These are phyloP conservation scores for Megaceryle torquata DNA, from an alignment of 2,113 vertebrate genomes.

Conservation along the genomic window DNA sequence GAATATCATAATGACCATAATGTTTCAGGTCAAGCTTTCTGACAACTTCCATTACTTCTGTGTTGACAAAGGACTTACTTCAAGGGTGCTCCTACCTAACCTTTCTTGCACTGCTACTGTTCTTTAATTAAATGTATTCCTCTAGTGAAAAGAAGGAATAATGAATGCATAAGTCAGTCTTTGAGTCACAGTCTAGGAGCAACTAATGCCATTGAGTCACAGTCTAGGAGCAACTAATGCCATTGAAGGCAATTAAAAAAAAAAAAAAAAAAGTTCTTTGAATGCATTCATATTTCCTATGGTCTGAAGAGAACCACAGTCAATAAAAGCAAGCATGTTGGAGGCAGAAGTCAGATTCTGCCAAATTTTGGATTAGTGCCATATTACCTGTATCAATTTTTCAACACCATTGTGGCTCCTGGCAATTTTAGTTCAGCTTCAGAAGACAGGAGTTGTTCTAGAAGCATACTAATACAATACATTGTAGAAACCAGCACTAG, in stretches of 20 bases:
- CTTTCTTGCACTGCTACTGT: background rate
- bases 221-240: background rate
- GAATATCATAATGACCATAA: background rate
- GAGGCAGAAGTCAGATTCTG: background rate
- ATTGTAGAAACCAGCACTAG: background rate
- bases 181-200: background rate
- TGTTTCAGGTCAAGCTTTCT: background rate
- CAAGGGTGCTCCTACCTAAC: background rate
- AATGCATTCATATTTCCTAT: background rate
- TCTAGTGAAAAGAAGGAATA: background rate
- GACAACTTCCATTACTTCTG: background rate
- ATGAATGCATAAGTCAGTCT: background rate
- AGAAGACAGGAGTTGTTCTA: background rate
- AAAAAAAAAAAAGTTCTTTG: background rate
- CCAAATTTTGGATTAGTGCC: background rate
- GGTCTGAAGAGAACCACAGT: background rate
- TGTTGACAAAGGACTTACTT: background rate
- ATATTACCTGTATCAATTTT: background rate
- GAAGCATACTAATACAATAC: background rate
- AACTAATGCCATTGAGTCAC: background rate
- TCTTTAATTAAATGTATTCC: background rate
- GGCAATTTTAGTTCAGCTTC: background rate
- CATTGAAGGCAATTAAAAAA: background rate
- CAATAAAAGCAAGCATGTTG: background rate
- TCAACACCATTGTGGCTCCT: background rate